phyloP scores from a whole-genome alignment of 2,797 vertebrate genomes.

The Morus bassanus region DNA sequence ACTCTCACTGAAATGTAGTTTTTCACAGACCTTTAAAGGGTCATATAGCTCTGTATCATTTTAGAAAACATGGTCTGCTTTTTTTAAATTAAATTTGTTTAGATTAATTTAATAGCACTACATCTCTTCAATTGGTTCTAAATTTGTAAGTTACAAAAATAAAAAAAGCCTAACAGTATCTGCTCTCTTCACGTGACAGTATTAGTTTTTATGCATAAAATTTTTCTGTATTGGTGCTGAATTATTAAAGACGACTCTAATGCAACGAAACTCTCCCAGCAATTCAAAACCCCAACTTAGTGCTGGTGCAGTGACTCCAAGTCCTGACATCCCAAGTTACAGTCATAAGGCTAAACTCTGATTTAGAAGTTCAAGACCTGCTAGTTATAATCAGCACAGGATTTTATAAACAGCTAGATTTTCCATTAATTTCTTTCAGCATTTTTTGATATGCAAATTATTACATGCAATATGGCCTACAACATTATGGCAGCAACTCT shows the following conservation, averaged over 20 bases:
- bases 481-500: neutral
- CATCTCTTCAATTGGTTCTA: neutral
- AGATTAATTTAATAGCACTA: neutral
- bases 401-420: neutral
- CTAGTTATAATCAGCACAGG: slow-evolving; percentile 27
- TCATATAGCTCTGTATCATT: neutral
- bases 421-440: neutral
- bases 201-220: neutral
- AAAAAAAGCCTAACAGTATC: neutral
- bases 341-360: neutral
- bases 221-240: neutral
- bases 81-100: neutral
- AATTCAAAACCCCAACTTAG: neutral
- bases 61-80: neutral
- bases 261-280: neutral
- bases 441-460: slow-evolving; percentile 52
- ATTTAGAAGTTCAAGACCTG: slow-evolving; percentile 31
- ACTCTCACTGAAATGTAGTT: neutral
- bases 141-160: neutral
- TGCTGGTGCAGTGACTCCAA: neutral
- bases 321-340: slow-evolving; percentile 15
- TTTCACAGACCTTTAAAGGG: neutral
- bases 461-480: neutral
- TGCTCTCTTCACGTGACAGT: neutral
- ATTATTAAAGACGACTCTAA: slow-evolving; percentile 18